phyloP scores from a whole-genome alignment of 2,113 vertebrate species.

The Cygnus buccinator region DNA sequence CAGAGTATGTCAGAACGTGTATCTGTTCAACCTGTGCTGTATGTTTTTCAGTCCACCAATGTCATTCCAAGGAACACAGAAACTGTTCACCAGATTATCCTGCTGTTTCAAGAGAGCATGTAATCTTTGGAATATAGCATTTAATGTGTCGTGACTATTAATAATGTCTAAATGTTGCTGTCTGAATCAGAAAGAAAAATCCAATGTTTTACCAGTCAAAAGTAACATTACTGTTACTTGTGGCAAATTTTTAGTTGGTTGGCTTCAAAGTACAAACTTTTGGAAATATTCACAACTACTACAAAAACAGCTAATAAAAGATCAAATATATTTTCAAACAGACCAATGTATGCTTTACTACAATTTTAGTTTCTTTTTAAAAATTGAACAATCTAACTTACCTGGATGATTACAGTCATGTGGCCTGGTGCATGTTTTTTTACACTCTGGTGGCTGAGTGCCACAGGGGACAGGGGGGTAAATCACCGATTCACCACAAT shows the following conservation, averaged over 20 bases:
- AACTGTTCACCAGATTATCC: not conserved
- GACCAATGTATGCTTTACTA: not conserved
- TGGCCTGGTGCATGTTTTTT: constrained; percentile 87
- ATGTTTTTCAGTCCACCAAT: not conserved
- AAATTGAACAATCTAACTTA: constrained; percentile 47
- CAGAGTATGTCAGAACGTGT: not conserved
- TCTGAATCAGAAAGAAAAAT: not conserved
- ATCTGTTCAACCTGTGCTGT: not conserved
- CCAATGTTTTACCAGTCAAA: not conserved
- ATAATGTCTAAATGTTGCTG: not conserved
- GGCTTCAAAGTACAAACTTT: not conserved
- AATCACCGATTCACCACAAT: constrained; percentile 91
- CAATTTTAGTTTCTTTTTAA: not conserved
- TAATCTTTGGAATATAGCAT: not conserved
- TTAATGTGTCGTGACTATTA: not conserved
- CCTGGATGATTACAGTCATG: constrained; percentile 97
- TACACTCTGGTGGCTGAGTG: constrained; percentile 95
- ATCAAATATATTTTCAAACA: not conserved
- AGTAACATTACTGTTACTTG: not conserved
- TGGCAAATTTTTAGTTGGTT: not conserved
- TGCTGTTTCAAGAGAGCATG: not conserved
- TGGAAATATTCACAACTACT: not conserved
- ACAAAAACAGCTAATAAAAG: not conserved
- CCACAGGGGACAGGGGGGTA: constrained; percentile 95
- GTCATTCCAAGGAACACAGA: not conserved